Base-by-base conservation (phyloP, 2,797 vertebrate species). In the Oophaga sylvatica region DNA sequence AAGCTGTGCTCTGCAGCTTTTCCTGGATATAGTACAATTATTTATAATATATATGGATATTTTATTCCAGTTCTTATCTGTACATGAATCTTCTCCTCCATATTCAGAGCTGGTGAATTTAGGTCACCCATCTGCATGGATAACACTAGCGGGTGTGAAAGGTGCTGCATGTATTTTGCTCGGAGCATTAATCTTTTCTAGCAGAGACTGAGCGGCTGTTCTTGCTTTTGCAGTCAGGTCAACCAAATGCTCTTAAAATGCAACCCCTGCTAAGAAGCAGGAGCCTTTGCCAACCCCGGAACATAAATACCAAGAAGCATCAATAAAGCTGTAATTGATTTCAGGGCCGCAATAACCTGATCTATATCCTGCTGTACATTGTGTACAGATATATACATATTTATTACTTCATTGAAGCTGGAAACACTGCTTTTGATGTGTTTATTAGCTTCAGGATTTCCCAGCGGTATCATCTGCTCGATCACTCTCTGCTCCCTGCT, bases 381-480 rank as follows among this genome's bases (percentile, higher is more conserved):
- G 31, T 77, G 75, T 80, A 80, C 87, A 80, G 77, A 75, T 56
- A 71, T 73, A 84, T 88, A 81, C 87, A 88, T 88, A 88, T 88
- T 88, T 88, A 88, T 85, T 73, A 75, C 87, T 81, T 75, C 20
- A 73, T 80, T 84, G 63, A 16, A 71, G 22, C 81, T 78, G 45
- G n/a, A 87, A 84, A 73, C 82, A 75, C 59, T 59, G 81, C 48
- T 79, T 75, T 13, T 65, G 77, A 88, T 85, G 83, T 88, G 67
- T 85, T 84, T 88, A 88, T 88, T 88, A 84, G 87, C 77, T 63
- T 4, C 82, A 63, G 59, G 57, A 84, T 84, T 88, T 80, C 87
- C 87, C 81, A 7, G 16, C 26, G 82, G 82, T 71, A 53, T 35
- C 45, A 16, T 84, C 67, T 17, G 29, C 73, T 65, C 79, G 56